These are phyloP conservation scores for Margarornis squamiger DNA, from an alignment of 2,797 vertebrate species.

Conservation along the genomic window DNA sequence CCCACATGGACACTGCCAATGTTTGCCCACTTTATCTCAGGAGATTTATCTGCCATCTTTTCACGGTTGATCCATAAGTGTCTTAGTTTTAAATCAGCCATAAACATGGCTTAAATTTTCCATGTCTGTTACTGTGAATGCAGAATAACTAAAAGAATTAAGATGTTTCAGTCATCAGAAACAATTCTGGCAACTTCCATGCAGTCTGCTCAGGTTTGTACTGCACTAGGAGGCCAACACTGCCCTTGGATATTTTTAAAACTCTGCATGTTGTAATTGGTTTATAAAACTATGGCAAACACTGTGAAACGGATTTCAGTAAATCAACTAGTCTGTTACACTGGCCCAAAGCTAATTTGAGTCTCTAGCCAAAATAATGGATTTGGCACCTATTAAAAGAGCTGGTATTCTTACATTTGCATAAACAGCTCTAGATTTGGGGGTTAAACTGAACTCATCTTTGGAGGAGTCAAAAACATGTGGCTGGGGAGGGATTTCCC, in stretches of 20 bases:
- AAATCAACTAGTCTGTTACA: not conserved
- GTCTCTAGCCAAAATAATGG: not conserved
- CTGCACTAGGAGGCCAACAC: rapidly evolving
- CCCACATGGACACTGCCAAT: not conserved
- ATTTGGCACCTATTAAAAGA: not conserved
- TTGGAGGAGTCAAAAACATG: not conserved
- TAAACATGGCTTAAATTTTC: not conserved
- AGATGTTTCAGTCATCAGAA: not conserved
- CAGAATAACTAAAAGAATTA: not conserved
- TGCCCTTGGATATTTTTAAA: not conserved
- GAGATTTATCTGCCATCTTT: not conserved
- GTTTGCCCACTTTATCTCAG: not conserved
- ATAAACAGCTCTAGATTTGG: not conserved
- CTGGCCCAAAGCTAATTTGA: not conserved
- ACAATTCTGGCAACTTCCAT: not conserved
- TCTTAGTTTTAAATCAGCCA: not conserved
- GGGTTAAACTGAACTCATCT: not conserved
- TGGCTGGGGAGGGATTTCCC: not conserved
- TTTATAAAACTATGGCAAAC: not conserved
- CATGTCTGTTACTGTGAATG: not conserved
- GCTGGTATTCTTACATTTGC: not conserved
- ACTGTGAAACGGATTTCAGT: not conserved
- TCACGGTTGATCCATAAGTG: not conserved
- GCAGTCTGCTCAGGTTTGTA: not conserved
- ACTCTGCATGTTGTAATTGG: not conserved